phyloP scores from a whole-genome alignment of 2,888 invertebrate genomes.

The Scaptodrosophila latifasciaeformis region DNA sequence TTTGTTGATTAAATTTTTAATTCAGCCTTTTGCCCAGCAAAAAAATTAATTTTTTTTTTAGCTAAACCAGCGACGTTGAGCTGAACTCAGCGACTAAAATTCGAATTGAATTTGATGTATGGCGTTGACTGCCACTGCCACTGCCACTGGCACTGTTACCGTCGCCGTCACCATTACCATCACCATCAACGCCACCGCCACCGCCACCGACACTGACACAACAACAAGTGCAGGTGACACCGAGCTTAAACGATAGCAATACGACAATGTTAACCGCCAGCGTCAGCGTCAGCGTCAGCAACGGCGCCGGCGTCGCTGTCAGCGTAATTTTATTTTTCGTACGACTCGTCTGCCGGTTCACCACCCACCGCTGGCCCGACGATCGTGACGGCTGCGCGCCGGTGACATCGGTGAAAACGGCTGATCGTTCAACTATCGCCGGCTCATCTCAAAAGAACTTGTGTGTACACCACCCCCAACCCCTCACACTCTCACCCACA shows the following conservation, averaged over 20 bases:
- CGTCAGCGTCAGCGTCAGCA: not conserved
- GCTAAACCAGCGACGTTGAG: conserved; percentile 63
- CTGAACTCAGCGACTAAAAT: conserved; percentile 71
- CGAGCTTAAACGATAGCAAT: not conserved
- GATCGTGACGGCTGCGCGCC: not conserved
- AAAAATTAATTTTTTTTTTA: not conserved
- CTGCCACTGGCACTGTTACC: not conserved
- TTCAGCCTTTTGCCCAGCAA: too few species aligned
- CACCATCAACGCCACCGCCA: not conserved
- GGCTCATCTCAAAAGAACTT: too few species aligned
- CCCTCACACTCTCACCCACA: too few species aligned
- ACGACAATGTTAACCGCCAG: not conserved
- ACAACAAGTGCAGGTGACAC: not conserved
- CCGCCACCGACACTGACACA: too few species aligned
- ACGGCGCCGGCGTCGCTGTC: not conserved
- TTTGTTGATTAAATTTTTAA: not conserved
- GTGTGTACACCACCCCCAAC: too few species aligned
- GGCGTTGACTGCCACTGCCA: conserved; percentile 39
- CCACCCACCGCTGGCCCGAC: too few species aligned
- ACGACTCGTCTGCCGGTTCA: too few species aligned
- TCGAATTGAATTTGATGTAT: conserved; percentile 57
- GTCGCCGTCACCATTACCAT: conserved; percentile 5
- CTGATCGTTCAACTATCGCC: too few species aligned
- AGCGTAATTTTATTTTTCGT: too few species aligned
- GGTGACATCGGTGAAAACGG: not conserved